These are phyloP conservation scores for Zaprionus obscuricornis DNA, from an alignment of 2,888 invertebrate species.

Conservation along the genomic window DNA sequence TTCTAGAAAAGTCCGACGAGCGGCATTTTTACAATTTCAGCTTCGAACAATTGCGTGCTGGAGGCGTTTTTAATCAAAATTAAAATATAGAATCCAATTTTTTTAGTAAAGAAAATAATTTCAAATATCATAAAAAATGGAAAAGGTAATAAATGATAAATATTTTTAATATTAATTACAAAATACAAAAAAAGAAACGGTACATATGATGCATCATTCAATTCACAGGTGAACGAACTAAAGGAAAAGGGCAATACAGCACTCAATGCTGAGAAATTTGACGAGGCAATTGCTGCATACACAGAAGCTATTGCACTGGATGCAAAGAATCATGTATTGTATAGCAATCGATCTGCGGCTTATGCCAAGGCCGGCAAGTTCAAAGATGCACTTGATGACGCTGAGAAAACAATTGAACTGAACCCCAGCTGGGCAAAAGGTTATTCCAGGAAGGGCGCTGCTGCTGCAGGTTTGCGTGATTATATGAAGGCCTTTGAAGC, in stretches of 20 bases:
- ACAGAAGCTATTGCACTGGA: conserved; percentile 92
- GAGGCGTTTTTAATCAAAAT: conserved; percentile 21
- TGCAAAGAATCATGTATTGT: conserved; percentile 92
- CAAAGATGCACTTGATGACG: conserved; percentile 91
- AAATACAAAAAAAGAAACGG: too few species aligned
- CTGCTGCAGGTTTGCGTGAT: conserved; percentile 90
- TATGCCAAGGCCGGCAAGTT: conserved; percentile 92
- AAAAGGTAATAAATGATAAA: conserved; percentile 32
- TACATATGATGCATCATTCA: background rate
- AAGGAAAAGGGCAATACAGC: conserved; percentile 95
- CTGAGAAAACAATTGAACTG: conserved; percentile 90
- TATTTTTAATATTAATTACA: too few species aligned
- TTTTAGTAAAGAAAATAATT: conserved; percentile 1
- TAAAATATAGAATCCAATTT: conserved; percentile 9
- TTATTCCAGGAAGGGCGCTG: conserved; percentile 95
- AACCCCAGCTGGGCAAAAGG: conserved; percentile 95
- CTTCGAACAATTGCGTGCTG: conserved; percentile 20
- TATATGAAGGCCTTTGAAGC: conserved; percentile 90
- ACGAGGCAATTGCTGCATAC: conserved; percentile 91
- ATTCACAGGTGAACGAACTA: conserved; percentile 88
- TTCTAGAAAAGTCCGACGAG: conserved; percentile 69
- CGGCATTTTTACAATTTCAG: conserved; percentile 66
- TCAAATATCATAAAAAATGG: conserved; percentile 25
- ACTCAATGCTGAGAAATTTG: conserved; percentile 89
- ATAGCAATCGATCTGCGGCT: conserved; percentile 96